Evolutionary conservation across 2,888 invertebrate genomes (phyloP).

Genomic region (Osmoderma eremita): DNA sequence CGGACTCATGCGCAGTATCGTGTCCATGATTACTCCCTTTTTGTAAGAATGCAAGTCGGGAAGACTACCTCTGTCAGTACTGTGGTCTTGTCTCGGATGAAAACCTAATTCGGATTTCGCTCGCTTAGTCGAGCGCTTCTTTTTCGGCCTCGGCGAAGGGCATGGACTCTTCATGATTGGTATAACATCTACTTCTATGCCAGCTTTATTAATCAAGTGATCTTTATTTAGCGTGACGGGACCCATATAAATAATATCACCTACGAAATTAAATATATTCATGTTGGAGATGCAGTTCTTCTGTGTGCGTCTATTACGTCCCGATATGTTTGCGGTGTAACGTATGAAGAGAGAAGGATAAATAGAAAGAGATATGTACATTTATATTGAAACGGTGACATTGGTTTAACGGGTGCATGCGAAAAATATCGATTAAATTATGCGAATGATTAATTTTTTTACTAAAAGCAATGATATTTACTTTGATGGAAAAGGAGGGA

Average conservation of each 20-base stretch:
- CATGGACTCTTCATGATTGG: constrained; percentile 63
- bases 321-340: constrained; percentile 59
- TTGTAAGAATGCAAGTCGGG: constrained; percentile 58
- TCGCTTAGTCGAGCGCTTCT: constrained; percentile 53
- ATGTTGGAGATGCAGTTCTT: constrained; percentile 21
- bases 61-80: constrained; percentile 58
- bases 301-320: constrained; percentile 47
- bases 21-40: constrained; percentile 55
- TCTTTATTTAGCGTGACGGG: constrained; percentile 64
- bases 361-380: constrained; percentile 14
- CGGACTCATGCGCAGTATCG: constrained; percentile 58
- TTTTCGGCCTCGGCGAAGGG: constrained; percentile 56
- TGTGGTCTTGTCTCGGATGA: constrained; percentile 48
- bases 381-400: constrained; percentile 9
- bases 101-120: constrained; percentile 60
- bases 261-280: constrained; percentile 52
- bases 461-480: constrained; percentile 36
- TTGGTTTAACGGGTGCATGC: constrained; percentile 41
- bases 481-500: constrained; percentile 30
- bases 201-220: constrained; percentile 70
- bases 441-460: constrained; percentile 39
- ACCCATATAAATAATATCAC: constrained; percentile 64
- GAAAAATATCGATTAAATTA: constrained; percentile 33
- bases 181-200: constrained; percentile 64
- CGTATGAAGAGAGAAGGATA: constrained; percentile 29